A percentile compares a stretch with the other conserved stretches of the same genome.
phyloP scores from a whole-genome alignment of 2,113 vertebrate species.

The Bambusicola thoracicus region DNA sequence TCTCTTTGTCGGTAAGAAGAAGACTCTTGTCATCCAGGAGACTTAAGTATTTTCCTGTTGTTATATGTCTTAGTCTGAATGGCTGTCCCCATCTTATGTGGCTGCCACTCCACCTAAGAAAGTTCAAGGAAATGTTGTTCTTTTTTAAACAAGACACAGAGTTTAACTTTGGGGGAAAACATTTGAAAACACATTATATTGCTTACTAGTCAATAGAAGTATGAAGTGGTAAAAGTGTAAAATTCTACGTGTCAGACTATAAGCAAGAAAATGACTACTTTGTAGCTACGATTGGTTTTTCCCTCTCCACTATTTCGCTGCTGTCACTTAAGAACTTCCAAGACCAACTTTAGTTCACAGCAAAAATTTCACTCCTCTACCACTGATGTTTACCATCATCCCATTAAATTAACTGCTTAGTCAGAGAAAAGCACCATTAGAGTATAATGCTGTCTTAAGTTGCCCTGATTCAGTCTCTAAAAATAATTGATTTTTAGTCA shows the following conservation, averaged over 20 bases:
- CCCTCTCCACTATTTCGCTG: neutral
- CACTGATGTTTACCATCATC: no score
- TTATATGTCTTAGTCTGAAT: constrained; percentile 93
- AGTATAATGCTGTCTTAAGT: neutral
- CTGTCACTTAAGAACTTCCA: neutral
- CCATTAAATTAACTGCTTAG: no score
- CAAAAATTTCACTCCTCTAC: no score
- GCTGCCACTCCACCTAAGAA: constrained; percentile 93
- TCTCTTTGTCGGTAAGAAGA: constrained; percentile 92
- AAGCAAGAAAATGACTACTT: neutral
- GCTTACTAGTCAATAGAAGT: neutral
- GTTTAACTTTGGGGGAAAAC: neutral
- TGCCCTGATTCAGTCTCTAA: neutral
- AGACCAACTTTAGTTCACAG: no score
- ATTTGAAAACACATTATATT: neutral
- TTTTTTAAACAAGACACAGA: neutral
- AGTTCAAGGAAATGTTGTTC: neutral
- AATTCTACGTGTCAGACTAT: neutral
- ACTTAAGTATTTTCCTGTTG: constrained; percentile 95
- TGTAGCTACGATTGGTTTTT: neutral
- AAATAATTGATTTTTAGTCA: neutral
- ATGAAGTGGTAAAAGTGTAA: neutral
- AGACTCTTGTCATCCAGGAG: constrained; percentile 90
- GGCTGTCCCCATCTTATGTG: constrained; percentile 96
- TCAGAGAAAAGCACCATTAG: no score